A percentile compares a stretch with the other conserved stretches of the same genome.
Evolutionary conservation across 1,140 invertebrate species (phyloP).

Genomic region (Drosophila lacteicornis): DNA sequence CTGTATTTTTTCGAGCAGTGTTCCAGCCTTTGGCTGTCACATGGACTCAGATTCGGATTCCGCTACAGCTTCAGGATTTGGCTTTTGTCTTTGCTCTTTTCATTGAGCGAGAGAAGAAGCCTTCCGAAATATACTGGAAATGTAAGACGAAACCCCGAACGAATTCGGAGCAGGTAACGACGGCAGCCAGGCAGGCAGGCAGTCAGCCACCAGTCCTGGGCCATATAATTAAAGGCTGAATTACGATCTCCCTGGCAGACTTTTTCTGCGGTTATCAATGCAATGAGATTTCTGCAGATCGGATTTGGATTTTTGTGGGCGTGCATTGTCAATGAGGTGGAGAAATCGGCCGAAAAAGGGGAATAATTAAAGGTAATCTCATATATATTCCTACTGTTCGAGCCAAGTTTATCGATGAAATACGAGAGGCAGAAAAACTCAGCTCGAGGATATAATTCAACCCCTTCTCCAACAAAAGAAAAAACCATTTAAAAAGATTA

Average conservation of each 20-base stretch:
- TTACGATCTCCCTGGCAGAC: conserved; percentile 36
- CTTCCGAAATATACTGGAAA: conserved; percentile 27
- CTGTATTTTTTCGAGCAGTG: conserved; percentile 1
- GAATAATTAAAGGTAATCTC: conserved; percentile 49
- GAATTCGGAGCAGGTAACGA: conserved; percentile 42
- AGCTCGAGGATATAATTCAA: neutral
- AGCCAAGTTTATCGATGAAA: conserved; percentile 30
- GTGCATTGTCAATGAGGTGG: conserved; percentile 50
- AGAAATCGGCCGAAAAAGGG: conserved; percentile 26
- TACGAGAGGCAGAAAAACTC: conserved; percentile 24
- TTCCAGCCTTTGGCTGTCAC: conserved; percentile 9
- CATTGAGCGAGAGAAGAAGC: conserved; percentile 20
- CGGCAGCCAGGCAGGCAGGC: neutral
- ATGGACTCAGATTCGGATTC: conserved; percentile 23
- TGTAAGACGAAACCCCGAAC: conserved; percentile 38
- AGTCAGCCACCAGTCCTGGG: conserved; percentile 8
- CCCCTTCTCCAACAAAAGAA: neutral
- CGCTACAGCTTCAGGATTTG: conserved; percentile 22
- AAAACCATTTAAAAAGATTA: conserved; percentile 36
- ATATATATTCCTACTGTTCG: conserved; percentile 16
- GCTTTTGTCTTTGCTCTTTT: conserved; percentile 41
- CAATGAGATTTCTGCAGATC: conserved; percentile 23
- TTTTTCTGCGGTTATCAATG: conserved; percentile 31
- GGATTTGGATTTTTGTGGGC: conserved; percentile 17
- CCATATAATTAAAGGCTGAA: conserved; percentile 48